phyloP scores from a whole-genome alignment of 2,888 invertebrate species.

The Drosophila melanocephala region DNA sequence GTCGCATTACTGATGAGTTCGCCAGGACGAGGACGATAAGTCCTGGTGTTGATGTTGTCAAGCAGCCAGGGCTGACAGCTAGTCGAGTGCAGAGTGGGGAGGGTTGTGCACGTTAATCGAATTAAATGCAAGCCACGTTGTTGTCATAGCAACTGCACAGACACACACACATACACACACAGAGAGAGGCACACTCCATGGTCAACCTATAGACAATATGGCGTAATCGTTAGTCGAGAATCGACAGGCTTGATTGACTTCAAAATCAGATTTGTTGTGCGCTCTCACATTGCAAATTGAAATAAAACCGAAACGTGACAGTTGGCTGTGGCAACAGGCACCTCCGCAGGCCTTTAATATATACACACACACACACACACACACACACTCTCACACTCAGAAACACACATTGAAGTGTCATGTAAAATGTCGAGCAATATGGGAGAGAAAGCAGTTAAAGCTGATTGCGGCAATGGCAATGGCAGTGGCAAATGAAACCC shows the following conservation, averaged over 20 bases:
- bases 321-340: slow-evolving; percentile 57
- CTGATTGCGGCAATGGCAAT: slow-evolving; percentile 49
- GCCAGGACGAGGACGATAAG: slow-evolving; percentile 7
- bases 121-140: slow-evolving; percentile 63
- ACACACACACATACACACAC: neutral
- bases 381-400: neutral
- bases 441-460: slow-evolving; percentile 45
- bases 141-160: slow-evolving; percentile 29
- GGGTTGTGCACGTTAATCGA: slow-evolving; percentile 52
- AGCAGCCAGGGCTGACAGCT: neutral
- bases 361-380: slow-evolving; percentile 15
- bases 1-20: slow-evolving; percentile 61
- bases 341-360: slow-evolving; percentile 23
- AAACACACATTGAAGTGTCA: slow-evolving; percentile 3
- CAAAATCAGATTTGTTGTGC: slow-evolving; percentile 63
- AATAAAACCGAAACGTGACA: slow-evolving; percentile 67
- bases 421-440: slow-evolving; percentile 52
- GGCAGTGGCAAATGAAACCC: slow-evolving; percentile 27
- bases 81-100: neutral
- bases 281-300: slow-evolving; percentile 65
- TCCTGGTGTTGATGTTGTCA: slow-evolving; percentile 1
- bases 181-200: slow-evolving; percentile 1
- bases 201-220: slow-evolving; percentile 42
- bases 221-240: slow-evolving; percentile 51
- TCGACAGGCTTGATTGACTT: slow-evolving; percentile 60